Evolutionary conservation across 2,888 invertebrate genomes (phyloP), one percentile per base, ranked within the genome.

Genomic region (Orthosia cruda): DNA sequence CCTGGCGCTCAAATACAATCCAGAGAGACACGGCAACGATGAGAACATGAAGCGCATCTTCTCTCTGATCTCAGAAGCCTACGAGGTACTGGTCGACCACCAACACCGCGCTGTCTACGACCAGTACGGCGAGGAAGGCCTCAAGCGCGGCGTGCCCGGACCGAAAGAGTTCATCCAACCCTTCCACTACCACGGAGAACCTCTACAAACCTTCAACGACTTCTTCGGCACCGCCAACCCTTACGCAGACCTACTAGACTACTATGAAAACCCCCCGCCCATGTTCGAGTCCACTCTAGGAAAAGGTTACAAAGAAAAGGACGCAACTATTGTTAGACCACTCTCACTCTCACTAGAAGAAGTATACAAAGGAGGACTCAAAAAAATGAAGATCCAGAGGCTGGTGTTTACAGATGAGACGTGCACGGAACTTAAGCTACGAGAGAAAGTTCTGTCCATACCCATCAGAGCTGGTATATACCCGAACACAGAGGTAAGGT

Each of bases 171-270:
- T 97, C 92, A 97, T 98, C 84, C 97, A 97, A 71, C 98, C 98
- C 0, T 98, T 98, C 92, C 96, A 97, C 59, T 99, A 98, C 95
- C 98, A 99, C 91, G 98, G 98, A 0, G 98, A 99, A 89, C 97
- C 98, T 0, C 93, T 98, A 88, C 95, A 97, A 83, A 98, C 98
- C 0, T 98, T 98, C 91, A 97, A 97, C 83, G 97, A 98, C 49
- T 99, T 99, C 93, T 99, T 99, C 92, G 98, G 98, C 40, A 98
- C 98, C 0, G 96, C 97, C 61, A 99, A 98, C 88, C 99, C 99
- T 1, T 99, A 98, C 94, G 98, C 98, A 0, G 98, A 98, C 92
- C 92, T 98, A 7, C 94, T 98, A 47, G 98, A 98, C 89, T 97
- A 97, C 82, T 95, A 97, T 52, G 96, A 97, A 77, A 97, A 97